Percentiles rank a stretch among this genome's conserved stretches.
Evolutionary conservation across 2,113 vertebrate species (phyloP).

Genomic region (Rattus rattus): DNA sequence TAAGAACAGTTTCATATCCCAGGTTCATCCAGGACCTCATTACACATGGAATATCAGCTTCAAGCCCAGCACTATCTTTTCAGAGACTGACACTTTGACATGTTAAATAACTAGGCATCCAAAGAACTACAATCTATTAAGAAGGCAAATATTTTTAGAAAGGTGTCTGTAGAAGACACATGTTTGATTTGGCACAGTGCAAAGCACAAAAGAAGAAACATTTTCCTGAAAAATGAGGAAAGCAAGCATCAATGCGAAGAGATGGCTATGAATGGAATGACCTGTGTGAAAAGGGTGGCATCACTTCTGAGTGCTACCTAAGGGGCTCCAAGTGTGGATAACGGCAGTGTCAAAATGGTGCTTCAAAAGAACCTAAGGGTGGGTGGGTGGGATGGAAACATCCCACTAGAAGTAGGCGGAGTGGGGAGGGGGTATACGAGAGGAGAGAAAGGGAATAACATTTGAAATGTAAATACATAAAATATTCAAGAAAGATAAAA

Average conservation of each 20-base stretch:
- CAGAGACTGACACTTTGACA: no score
- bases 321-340: background rate
- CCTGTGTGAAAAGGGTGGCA: background rate
- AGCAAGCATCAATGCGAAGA: background rate
- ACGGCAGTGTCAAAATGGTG: background rate
- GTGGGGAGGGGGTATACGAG: no score
- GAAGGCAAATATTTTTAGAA: background rate
- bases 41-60: no score
- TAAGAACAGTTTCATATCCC: no score
- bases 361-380: background rate
- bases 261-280: background rate
- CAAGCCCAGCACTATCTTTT: no score
- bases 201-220: background rate
- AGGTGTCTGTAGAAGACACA: background rate
- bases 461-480: no score
- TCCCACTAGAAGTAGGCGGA: no score
- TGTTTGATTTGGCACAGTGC: background rate
- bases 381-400: no score
- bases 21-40: no score
- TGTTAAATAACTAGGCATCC: no score
- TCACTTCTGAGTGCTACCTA: background rate
- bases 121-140: background rate
- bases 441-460: no score
- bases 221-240: background rate
- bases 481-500: no score